phyloP scores from a whole-genome alignment of 2,888 invertebrate species.

The Perizoma affinitatum region DNA sequence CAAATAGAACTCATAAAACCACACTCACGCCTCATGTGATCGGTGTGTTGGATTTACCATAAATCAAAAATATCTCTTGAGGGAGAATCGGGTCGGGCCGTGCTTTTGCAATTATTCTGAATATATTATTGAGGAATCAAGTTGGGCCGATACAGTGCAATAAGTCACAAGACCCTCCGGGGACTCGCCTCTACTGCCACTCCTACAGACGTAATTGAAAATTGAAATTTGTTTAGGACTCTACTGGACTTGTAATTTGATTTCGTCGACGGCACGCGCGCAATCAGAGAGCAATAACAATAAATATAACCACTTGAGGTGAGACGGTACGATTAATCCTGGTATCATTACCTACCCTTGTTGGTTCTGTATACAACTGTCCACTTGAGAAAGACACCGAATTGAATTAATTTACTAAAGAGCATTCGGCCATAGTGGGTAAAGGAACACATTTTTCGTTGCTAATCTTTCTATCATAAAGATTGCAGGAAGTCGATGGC shows the following conservation, averaged over 20 bases:
- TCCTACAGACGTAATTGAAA: slow-evolving; percentile 78
- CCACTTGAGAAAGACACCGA: slow-evolving; percentile 43
- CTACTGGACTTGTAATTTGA: slow-evolving; percentile 73
- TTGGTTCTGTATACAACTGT: slow-evolving; percentile 19
- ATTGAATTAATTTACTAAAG: slow-evolving; percentile 54
- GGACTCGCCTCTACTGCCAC: slow-evolving; percentile 60
- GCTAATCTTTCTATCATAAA: neutral
- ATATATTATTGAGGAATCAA: slow-evolving; percentile 72
- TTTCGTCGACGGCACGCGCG: slow-evolving; percentile 66
- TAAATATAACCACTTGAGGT: slow-evolving; percentile 69
- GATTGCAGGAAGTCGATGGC: neutral
- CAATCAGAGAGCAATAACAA: slow-evolving; percentile 73
- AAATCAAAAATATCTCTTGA: slow-evolving; percentile 56
- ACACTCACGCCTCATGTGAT: slow-evolving; percentile 46
- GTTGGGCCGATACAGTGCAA: slow-evolving; percentile 61
- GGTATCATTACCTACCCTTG: slow-evolving; percentile 41
- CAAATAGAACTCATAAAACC: slow-evolving; percentile 54
- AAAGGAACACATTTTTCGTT: slow-evolving; percentile 28
- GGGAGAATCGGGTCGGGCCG: slow-evolving; percentile 62
- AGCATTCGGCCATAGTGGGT: slow-evolving; percentile 40
- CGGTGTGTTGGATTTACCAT: slow-evolving; percentile 39
- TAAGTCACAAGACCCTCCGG: slow-evolving; percentile 73
- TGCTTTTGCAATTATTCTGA: slow-evolving; percentile 72
- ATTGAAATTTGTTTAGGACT: slow-evolving; percentile 83
- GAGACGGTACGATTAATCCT: slow-evolving; percentile 56